These are phyloP conservation scores for Megamerina dolium DNA, from an alignment of 2,888 invertebrate genomes.

Conservation along the genomic window DNA sequence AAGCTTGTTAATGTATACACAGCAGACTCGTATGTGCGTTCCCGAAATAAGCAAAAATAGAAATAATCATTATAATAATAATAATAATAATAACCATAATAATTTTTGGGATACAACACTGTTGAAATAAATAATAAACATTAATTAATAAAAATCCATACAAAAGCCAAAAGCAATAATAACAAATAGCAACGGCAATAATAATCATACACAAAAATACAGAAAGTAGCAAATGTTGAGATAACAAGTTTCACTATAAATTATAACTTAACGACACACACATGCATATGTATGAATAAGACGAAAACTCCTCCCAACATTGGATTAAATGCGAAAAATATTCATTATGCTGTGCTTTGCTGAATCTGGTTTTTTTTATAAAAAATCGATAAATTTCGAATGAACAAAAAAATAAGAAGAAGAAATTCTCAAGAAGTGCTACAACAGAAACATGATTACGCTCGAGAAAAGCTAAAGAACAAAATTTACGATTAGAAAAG, in stretches of 20 bases:
- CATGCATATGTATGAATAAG: no score
- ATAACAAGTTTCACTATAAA: background rate
- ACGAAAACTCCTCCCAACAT: no score
- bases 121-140: conserved; percentile 9
- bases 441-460: background rate
- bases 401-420: background rate
- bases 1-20: no score
- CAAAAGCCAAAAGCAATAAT: no score
- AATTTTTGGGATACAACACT: conserved; percentile 2
- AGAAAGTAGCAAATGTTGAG: conserved; percentile 9
- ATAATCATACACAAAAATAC: conserved; percentile 20
- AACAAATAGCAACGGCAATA: conserved; percentile 14
- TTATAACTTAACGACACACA: background rate
- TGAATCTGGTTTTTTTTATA: no score
- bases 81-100: background rate
- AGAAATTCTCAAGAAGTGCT: background rate
- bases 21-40: no score
- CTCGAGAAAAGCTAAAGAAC: background rate
- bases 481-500: background rate
- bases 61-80: background rate
- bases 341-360: no score
- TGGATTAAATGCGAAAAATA: no score
- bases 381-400: background rate
- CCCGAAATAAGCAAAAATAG: no score
- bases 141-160: conserved; percentile 18